These are phyloP conservation scores for Saccostrea echinata DNA, from an alignment of 1,140 invertebrate species.

Conservation along the genomic window DNA sequence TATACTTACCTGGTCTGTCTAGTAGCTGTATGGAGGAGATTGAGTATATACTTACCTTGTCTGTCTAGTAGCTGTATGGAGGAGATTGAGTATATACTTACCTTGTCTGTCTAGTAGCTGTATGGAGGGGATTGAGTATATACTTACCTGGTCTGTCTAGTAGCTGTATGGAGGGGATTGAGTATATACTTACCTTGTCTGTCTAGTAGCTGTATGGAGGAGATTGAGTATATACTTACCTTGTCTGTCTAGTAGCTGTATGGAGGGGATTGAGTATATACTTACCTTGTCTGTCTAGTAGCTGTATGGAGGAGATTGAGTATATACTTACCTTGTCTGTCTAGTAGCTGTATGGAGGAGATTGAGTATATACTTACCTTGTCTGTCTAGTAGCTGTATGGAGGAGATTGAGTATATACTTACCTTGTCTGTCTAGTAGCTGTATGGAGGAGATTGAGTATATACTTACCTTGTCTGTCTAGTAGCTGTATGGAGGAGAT, in stretches of 20 bases:
- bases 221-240: too few species aligned
- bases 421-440: too few species aligned
- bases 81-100: background rate
- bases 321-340: background rate
- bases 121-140: background rate
- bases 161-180: conserved; percentile 68
- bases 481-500: background rate
- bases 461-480: background rate
- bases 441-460: too few species aligned
- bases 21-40: background rate
- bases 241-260: background rate
- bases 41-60: background rate
- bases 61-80: background rate
- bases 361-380: conserved; percentile 63
- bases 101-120: background rate
- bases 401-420: conserved; percentile 71
- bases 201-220: too few species aligned
- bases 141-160: conserved; percentile 73
- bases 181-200: too few species aligned
- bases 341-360: background rate
- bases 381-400: conserved; percentile 69
- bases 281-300: background rate
- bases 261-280: background rate
- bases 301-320: background rate
- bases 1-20: background rate